Conservation (phyloP, 2,797 vertebrate species). For the Hippopotamyrus pictus region DNA sequence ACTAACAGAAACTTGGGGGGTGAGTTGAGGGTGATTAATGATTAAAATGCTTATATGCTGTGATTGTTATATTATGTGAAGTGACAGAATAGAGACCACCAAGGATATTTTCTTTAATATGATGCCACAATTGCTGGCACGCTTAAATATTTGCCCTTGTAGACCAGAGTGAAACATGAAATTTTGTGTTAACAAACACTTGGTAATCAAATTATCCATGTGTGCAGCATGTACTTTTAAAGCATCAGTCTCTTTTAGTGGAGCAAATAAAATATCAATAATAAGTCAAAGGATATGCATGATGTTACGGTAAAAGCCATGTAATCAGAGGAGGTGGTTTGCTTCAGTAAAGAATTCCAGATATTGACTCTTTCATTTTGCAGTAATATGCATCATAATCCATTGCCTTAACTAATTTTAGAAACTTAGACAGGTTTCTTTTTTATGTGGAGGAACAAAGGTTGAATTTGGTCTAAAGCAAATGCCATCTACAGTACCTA, state of each 20-base stretch:
- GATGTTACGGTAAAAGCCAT: background rate
- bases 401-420: background rate
- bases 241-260: background rate
- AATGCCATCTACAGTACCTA: background rate
- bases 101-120: background rate
- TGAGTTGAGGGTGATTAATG: background rate
- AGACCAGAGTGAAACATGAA: background rate
- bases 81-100: background rate
- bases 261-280: background rate
- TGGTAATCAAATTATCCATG: background rate
- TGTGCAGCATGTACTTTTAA: background rate
- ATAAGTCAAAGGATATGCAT: background rate
- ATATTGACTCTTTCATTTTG: background rate
- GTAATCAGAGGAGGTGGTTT: background rate
- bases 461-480: background rate
- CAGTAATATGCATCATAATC: background rate
- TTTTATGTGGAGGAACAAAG: background rate
- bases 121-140: background rate
- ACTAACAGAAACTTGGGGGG: background rate
- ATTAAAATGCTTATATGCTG: background rate
- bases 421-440: background rate
- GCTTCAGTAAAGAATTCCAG: background rate
- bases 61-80: background rate
- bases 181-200: background rate
- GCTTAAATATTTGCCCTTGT: background rate